phyloP scores from a whole-genome alignment of 35 echinoderm and acorn worm species.

The Holothuria glaberrima region DNA sequence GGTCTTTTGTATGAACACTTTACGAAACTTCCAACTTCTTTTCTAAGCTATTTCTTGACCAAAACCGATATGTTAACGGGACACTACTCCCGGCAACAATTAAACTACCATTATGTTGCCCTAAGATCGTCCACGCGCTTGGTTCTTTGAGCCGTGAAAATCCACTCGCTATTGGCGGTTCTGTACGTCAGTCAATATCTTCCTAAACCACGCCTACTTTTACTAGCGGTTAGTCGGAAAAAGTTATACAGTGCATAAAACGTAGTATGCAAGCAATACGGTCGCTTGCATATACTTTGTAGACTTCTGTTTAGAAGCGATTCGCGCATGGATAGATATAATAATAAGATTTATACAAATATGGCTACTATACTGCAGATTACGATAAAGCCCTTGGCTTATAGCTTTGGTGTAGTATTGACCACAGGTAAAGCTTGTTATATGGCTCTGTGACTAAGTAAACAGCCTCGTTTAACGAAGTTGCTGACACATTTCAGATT shows the following conservation, averaged over 20 bases:
- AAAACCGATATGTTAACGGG: conserved; percentile 21
- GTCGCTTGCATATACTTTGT: neutral
- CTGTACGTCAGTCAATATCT: conserved; percentile 17
- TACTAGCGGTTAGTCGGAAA: too few relatives aligned
- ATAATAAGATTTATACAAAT: too few relatives aligned
- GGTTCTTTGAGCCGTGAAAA: conserved; percentile 25
- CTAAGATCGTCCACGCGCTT: conserved; percentile 32
- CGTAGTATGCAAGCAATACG: neutral
- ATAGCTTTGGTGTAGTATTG: neutral
- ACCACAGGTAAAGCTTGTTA: neutral
- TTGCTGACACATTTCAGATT: conserved; percentile 32
- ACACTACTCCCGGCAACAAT: conserved; percentile 51
- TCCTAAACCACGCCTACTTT: conserved; percentile 44
- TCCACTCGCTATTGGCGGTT: conserved; percentile 56
- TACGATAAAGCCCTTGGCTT: too few relatives aligned
- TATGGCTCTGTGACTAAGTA: conserved; percentile 15
- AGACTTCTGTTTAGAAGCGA: neutral
- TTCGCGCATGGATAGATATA: neutral
- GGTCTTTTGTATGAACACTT: conserved; percentile 26
- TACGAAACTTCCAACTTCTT: conserved; percentile 31
- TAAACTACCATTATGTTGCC: conserved; percentile 50
- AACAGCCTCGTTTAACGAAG: conserved; percentile 30
- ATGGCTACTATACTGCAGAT: too few relatives aligned
- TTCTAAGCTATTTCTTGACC: conserved; percentile 8
- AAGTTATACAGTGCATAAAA: too few relatives aligned